phyloP scores from a whole-genome alignment of 37 sponge, comb jelly and placozoan species.

The Theonella swinhoei region DNA sequence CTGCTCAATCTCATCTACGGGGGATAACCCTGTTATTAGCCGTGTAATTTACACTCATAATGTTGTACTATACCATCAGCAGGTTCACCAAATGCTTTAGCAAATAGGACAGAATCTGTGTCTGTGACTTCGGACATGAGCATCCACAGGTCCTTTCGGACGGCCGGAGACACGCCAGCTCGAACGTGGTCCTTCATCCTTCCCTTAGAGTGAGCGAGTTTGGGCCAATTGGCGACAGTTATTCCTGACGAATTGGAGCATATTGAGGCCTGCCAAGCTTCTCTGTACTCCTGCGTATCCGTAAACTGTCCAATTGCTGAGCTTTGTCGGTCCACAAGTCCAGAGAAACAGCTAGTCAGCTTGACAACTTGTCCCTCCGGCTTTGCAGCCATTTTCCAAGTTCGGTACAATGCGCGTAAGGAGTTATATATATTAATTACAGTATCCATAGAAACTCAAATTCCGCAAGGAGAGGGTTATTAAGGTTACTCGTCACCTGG shows the following conservation, averaged over 20 bases:
- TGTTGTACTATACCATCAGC: slow-evolving; percentile 36
- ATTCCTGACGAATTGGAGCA: slow-evolving; percentile 19
- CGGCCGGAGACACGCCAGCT: slow-evolving; percentile 36
- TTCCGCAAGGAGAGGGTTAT: no score
- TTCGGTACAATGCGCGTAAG: not conserved
- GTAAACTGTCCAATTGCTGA: slow-evolving; percentile 4
- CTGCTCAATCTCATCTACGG: not conserved
- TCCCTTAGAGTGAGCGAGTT: slow-evolving; percentile 9
- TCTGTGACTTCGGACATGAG: slow-evolving; percentile 33
- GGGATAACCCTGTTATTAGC: no score
- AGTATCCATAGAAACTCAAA: no score
- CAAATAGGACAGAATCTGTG: slow-evolving; percentile 46
- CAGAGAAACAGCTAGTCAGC: slow-evolving; percentile 49
- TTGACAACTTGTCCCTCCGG: not conserved
- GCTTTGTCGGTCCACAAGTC: slow-evolving; percentile 33
- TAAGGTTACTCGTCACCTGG: not conserved
- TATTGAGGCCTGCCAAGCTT: not conserved
- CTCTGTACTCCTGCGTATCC: slow-evolving; percentile 14
- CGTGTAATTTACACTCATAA: no score
- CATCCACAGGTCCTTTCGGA: slow-evolving; percentile 61
- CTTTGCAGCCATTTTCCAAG: slow-evolving; percentile 18
- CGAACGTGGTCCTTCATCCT: slow-evolving; percentile 57
- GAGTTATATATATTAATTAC: no score
- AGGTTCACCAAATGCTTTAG: slow-evolving; percentile 58
- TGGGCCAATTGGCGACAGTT: slow-evolving; percentile 24